phyloP scores from a whole-genome alignment of 2,888 invertebrate genomes.

The Xestobium rufovillosum region DNA sequence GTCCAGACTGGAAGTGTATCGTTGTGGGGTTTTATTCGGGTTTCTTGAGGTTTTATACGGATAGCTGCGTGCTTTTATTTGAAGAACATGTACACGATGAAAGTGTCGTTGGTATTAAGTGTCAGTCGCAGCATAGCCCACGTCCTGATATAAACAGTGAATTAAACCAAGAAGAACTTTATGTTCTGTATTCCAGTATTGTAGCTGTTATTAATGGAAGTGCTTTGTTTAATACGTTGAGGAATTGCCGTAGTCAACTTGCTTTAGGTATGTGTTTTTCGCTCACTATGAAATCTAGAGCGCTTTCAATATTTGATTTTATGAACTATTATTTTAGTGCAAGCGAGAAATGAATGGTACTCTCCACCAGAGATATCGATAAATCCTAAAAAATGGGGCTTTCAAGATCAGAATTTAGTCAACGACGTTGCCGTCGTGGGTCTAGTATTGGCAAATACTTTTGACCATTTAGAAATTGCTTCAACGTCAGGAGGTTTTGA shows the following conservation, averaged over 20 bases:
- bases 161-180: slow-evolving; percentile 57
- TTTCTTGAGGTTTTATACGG: slow-evolving; percentile 79
- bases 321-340: slow-evolving; percentile 46
- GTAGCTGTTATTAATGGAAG: slow-evolving; percentile 70
- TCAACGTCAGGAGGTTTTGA: slow-evolving; percentile 70
- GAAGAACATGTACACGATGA: slow-evolving; percentile 81
- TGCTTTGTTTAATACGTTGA: slow-evolving; percentile 70
- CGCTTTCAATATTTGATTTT: slow-evolving; percentile 8
- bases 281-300: slow-evolving; percentile 1
- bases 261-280: slow-evolving; percentile 57
- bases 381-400: slow-evolving; percentile 80
- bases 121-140: slow-evolving; percentile 57
- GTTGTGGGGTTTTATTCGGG: slow-evolving; percentile 82
- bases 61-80: slow-evolving; percentile 72
- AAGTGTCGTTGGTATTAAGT: slow-evolving; percentile 69
- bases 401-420: slow-evolving; percentile 64
- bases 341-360: slow-evolving; percentile 59
- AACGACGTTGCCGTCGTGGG: slow-evolving; percentile 75
- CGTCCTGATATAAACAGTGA: slow-evolving; percentile 39
- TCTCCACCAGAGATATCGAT: slow-evolving; percentile 55
- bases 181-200: slow-evolving; percentile 63
- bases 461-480: slow-evolving; percentile 79
- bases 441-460: slow-evolving; percentile 62
- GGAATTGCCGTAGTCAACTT: slow-evolving; percentile 70
- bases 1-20: slow-evolving; percentile 90